phyloP scores from a whole-genome alignment of 1,140 invertebrate genomes.

The Homalodisca vitripennis region DNA sequence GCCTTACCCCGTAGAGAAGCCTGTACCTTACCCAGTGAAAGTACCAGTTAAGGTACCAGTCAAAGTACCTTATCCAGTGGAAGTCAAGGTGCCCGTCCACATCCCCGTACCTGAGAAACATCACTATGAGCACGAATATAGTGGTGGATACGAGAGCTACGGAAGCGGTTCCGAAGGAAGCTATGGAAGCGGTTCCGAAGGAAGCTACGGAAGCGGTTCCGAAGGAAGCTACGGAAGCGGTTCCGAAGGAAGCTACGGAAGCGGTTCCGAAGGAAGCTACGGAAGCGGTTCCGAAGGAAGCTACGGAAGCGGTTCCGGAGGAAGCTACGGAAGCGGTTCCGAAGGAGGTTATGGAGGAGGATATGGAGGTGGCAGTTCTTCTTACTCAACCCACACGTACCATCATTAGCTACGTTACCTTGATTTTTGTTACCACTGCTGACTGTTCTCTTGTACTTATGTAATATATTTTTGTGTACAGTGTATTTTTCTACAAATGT shows the following conservation, averaged over 20 bases:
- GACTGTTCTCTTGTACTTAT: too few relatives aligned
- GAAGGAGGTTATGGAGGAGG: constrained; percentile 43
- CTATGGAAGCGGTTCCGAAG: constrained; percentile 5
- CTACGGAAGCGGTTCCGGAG: constrained; percentile 38
- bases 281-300: too few relatives aligned
- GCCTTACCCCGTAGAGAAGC: constrained; percentile 58
- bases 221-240: constrained; percentile 42
- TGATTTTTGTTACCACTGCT: neutral
- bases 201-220: constrained; percentile 41
- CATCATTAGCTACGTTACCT: neutral
- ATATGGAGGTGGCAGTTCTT: constrained; percentile 37
- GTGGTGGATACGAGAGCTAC: constrained; percentile 19
- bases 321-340: constrained; percentile 38
- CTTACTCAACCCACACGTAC: neutral
- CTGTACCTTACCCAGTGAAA: constrained; percentile 64
- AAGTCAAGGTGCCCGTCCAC: too few relatives aligned
- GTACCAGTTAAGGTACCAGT: constrained; percentile 55
- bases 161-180: constrained; percentile 1
- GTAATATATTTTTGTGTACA: neutral
- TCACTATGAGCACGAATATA: neutral
- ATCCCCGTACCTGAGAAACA: neutral
- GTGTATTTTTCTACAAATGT: constrained; percentile 9
- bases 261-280: too few relatives aligned
- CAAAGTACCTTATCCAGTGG: too few relatives aligned
- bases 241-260: too few relatives aligned